These are phyloP conservation scores for Steinernema khuongi DNA, from an alignment of 1,140 invertebrate genomes.

Conservation along the genomic window DNA sequence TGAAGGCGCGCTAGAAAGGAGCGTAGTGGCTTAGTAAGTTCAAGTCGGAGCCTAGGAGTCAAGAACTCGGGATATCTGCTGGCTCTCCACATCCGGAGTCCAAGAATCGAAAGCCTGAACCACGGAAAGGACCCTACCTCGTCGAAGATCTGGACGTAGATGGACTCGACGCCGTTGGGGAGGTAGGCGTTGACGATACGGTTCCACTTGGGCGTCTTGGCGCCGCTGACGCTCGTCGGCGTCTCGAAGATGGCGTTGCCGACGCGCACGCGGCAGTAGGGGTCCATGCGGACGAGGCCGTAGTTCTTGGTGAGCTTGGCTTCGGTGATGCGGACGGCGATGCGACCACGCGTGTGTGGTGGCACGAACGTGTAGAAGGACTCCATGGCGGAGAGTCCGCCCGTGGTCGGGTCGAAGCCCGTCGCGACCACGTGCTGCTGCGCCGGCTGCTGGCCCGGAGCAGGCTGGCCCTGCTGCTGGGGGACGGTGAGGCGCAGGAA, in stretches of 20 bases:
- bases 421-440: conserved; percentile 69
- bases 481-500: conserved; percentile 68
- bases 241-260: conserved; percentile 91
- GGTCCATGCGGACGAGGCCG: conserved; percentile 90
- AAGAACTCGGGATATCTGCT: too few relatives aligned
- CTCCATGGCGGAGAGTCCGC: conserved; percentile 27
- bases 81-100: too few relatives aligned
- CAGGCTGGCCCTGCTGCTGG: background rate
- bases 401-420: background rate
- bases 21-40: background rate
- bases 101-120: background rate
- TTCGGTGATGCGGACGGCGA: conserved; percentile 68
- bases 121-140: conserved; percentile 64
- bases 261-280: conserved; percentile 82
- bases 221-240: conserved; percentile 83
- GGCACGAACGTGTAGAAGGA: conserved; percentile 62
- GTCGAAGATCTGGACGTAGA: conserved; percentile 90
- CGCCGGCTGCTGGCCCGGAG: conserved; percentile 53
- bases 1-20: conserved; percentile 72
- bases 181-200: conserved; percentile 84
- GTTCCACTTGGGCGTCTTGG: conserved; percentile 91
- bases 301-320: conserved; percentile 91
- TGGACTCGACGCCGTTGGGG: conserved; percentile 76
- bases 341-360: conserved; percentile 68
- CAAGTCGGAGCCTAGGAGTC: background rate